Conservation (phyloP, 2,888 invertebrate genomes). For the Xestia ashworthii region DNA sequence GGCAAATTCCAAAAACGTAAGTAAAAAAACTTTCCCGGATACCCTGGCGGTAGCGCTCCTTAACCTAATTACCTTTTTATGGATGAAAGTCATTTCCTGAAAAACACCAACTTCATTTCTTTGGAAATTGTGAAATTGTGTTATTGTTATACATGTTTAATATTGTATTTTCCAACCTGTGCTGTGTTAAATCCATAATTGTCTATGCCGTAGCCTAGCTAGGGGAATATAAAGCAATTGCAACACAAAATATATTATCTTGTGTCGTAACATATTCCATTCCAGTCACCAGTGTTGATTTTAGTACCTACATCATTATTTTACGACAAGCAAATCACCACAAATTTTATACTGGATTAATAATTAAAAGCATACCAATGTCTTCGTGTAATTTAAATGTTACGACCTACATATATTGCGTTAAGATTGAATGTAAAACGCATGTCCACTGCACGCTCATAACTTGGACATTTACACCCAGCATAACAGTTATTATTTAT, state of each 20-base stretch:
- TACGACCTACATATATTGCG: slow-evolving; percentile 59
- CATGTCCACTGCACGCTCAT: slow-evolving; percentile 68
- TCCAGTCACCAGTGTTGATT: slow-evolving; percentile 32
- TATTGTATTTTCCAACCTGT: neutral
- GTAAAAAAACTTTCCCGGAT: too few relatives aligned
- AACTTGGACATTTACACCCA: slow-evolving; percentile 74
- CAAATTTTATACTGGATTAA: slow-evolving; percentile 51
- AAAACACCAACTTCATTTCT: neutral
- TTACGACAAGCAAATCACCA: slow-evolving; percentile 59
- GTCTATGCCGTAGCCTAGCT: neutral
- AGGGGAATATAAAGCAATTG: neutral
- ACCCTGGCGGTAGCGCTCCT: too few relatives aligned
- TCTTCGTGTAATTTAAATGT: slow-evolving; percentile 59
- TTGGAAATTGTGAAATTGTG: too few relatives aligned
- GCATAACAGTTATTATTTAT: slow-evolving; percentile 72
- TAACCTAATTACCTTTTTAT: neutral
- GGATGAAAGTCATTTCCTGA: neutral
- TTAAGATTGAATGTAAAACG: slow-evolving; percentile 73
- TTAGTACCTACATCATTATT: slow-evolving; percentile 49
- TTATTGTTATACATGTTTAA: neutral
- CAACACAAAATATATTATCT: slow-evolving; percentile 24
- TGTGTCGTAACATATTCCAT: slow-evolving; percentile 24
- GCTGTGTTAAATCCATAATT: neutral
- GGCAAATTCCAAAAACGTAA: too few relatives aligned
- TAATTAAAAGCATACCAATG: slow-evolving; percentile 52